phyloP scores from a whole-genome alignment of 2,797 vertebrate species.

The Sibirionetta formosa region DNA sequence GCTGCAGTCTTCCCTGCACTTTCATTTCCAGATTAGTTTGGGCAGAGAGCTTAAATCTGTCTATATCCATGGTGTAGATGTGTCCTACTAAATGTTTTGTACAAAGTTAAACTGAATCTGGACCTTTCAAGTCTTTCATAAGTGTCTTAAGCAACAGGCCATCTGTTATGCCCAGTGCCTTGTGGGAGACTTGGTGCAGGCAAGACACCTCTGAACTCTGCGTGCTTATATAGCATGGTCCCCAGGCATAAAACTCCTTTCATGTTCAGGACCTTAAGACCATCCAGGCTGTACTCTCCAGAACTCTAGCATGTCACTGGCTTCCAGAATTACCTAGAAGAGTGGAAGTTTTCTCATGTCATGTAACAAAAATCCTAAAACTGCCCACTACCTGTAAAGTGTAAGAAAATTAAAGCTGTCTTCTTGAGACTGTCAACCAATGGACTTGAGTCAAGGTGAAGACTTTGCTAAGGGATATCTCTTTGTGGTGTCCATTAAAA shows the following conservation, averaged over 20 bases:
- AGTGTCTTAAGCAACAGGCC: slow-evolving; percentile 47
- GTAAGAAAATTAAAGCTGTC: background rate
- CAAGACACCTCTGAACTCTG: background rate
- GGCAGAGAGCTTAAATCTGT: slow-evolving; percentile 30
- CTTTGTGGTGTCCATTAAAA: background rate
- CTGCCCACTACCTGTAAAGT: background rate
- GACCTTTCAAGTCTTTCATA: background rate
- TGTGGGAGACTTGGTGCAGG: background rate
- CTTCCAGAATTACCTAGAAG: background rate
- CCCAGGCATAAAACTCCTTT: background rate
- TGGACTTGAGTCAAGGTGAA: background rate
- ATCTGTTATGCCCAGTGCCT: background rate
- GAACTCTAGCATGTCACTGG: background rate
- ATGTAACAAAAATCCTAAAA: background rate
- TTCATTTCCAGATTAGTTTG: slow-evolving; percentile 52
- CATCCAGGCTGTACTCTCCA: background rate
- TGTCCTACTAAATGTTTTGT: slow-evolving; percentile 29
- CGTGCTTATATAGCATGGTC: background rate
- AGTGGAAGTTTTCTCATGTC: background rate
- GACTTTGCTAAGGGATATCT: background rate
- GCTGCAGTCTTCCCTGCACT: background rate
- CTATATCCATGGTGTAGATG: slow-evolving; percentile 13
- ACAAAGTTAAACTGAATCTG: slow-evolving; percentile 44
- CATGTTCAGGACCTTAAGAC: background rate
- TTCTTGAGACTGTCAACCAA: background rate